These are phyloP conservation scores for Elaphurus davidianus DNA, from an alignment of 2,113 vertebrate species.

Conservation along the genomic window DNA sequence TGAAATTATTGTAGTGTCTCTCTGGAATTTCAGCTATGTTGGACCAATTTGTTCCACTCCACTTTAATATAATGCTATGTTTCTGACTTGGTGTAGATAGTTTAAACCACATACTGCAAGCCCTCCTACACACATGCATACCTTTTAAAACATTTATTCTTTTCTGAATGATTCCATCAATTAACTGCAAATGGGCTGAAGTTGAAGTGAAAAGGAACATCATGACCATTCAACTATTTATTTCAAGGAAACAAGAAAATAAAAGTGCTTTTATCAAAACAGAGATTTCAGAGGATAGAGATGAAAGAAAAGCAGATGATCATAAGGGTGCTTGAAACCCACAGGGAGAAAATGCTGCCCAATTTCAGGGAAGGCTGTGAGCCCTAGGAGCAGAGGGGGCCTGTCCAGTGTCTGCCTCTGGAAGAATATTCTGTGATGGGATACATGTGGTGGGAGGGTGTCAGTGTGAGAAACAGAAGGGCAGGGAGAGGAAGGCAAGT, in stretches of 20 bases:
- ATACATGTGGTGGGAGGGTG: neutral
- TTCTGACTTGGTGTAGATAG: conserved; percentile 4
- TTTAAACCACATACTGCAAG: conserved; percentile 14
- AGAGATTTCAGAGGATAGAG: neutral
- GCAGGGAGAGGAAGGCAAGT: neutral
- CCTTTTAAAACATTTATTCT: conserved; percentile 20
- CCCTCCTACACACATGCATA: neutral
- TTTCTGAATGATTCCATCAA: conserved; percentile 34
- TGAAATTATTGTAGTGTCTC: neutral
- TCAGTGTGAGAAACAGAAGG: neutral
- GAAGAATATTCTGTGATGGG: neutral
- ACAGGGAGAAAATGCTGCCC: neutral
- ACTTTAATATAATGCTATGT: neutral
- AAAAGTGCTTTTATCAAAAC: conserved; percentile 32
- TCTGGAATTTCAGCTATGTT: conserved; percentile 26
- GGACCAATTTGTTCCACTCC: neutral
- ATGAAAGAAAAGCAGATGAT: conserved; percentile 25
- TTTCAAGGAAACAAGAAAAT: conserved; percentile 32
- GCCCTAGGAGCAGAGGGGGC: neutral
- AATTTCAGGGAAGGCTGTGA: neutral
- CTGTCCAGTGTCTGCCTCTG: neutral
- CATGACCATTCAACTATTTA: neutral
- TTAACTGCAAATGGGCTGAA: conserved; percentile 26
- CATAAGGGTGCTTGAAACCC: neutral
- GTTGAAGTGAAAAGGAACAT: conserved; percentile 26